phyloP scores from a whole-genome alignment of 2,797 vertebrate genomes.

The Acrocephalus scirpaceus region DNA sequence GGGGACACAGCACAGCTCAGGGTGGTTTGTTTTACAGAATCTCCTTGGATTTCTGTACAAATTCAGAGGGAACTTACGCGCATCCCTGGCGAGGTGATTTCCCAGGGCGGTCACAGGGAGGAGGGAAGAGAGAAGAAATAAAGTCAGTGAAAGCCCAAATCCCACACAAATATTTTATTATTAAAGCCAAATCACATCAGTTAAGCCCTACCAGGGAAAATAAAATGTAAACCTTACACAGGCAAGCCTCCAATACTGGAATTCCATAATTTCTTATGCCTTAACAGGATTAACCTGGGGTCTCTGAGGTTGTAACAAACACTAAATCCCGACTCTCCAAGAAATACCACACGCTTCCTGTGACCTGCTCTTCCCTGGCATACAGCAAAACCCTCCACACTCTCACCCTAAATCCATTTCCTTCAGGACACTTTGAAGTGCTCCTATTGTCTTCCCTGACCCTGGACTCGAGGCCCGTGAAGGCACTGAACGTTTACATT shows the following conservation, averaged over 20 bases:
- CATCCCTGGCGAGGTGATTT: slow-evolving; percentile 82
- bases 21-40: neutral
- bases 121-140: slow-evolving; percentile 38
- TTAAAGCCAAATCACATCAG: slow-evolving; percentile 37
- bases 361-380: slow-evolving; percentile 53
- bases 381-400: slow-evolving; percentile 64
- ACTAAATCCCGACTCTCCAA: slow-evolving; percentile 71
- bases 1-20: slow-evolving; percentile 55
- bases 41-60: neutral
- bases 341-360: slow-evolving; percentile 68
- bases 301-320: slow-evolving; percentile 47
- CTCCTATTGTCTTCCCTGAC: slow-evolving; percentile 33
- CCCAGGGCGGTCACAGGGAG: slow-evolving; percentile 68
- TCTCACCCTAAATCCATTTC: slow-evolving; percentile 65
- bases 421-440: slow-evolving; percentile 49
- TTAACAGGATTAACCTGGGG: slow-evolving; percentile 44
- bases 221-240: slow-evolving; percentile 40
- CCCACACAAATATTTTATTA: neutral
- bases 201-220: slow-evolving; percentile 31
- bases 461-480: slow-evolving; percentile 62
- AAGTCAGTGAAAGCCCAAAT: slow-evolving; percentile 73
- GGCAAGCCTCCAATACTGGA: slow-evolving; percentile 45
- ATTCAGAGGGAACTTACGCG: slow-evolving; percentile 87
- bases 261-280: neutral
- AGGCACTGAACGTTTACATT: slow-evolving; percentile 53